Conservation (phyloP, 2,888 invertebrate species). For the Tridacna gigas region DNA sequence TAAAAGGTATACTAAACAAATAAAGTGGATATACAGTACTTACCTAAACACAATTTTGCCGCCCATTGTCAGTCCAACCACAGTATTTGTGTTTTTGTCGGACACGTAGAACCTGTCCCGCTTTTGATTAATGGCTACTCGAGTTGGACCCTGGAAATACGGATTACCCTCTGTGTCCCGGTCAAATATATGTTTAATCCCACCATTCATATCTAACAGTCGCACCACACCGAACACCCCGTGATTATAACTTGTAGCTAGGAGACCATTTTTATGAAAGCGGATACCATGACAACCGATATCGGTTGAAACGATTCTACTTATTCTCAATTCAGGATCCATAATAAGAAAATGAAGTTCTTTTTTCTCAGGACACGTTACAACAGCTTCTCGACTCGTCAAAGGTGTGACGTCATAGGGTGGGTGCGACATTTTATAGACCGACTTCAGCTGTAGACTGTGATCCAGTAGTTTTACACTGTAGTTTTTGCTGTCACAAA, state of each 20-base stretch:
- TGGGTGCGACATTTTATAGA: constrained; percentile 14
- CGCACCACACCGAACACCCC: constrained; percentile 49
- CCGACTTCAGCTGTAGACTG: constrained; percentile 35
- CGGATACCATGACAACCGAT: constrained; percentile 45
- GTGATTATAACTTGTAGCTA: constrained; percentile 50
- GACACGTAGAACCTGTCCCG: constrained; percentile 51
- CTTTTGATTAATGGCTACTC: constrained; percentile 35
- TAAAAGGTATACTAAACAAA: no score
- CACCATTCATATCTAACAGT: constrained; percentile 41
- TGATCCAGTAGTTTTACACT: constrained; percentile 50
- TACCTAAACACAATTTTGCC: constrained; percentile 56
- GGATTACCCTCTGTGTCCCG: constrained; percentile 46
- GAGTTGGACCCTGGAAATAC: constrained; percentile 44
- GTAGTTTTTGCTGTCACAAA: constrained; percentile 45
- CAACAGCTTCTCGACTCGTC: constrained; percentile 40
- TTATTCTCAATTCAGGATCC: constrained; percentile 41
- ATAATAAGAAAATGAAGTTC: constrained; percentile 46
- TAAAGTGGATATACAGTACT: not conserved
- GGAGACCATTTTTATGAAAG: constrained; percentile 38
- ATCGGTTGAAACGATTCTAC: constrained; percentile 40
- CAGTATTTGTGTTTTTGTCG: constrained; percentile 41
- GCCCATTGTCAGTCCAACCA: constrained; percentile 35
- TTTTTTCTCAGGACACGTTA: constrained; percentile 48
- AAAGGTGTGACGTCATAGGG: constrained; percentile 53
- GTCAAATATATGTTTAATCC: constrained; percentile 45